Evolutionary conservation across 2,113 vertebrate genomes (phyloP).

Genomic region (Muntiacus reevesi): DNA sequence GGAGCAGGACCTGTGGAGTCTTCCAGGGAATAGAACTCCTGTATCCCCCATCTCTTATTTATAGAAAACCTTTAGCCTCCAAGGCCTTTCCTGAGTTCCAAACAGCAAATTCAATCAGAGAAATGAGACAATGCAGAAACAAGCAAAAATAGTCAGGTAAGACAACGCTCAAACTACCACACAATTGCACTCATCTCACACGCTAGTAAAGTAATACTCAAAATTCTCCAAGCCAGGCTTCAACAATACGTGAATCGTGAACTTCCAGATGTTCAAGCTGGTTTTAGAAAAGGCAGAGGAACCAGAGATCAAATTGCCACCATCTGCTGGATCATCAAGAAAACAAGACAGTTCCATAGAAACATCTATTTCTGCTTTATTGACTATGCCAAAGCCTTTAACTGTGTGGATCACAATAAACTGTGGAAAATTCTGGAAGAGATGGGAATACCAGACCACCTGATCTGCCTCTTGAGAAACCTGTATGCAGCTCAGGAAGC

Average conservation of each 20-base stretch:
- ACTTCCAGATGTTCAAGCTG: neutral
- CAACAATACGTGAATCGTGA: neutral
- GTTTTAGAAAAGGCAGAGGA: neutral
- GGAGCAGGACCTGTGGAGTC: neutral
- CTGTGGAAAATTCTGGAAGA: neutral
- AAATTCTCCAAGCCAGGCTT: neutral
- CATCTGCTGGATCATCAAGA: accelerated
- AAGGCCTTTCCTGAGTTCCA: neutral
- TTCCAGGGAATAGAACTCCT: neutral
- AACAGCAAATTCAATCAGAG: neutral
- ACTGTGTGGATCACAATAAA: neutral
- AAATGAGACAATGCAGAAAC: neutral
- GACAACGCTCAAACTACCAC: neutral
- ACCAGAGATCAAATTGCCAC: neutral
- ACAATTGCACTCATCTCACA: neutral
- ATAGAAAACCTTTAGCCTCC: neutral
- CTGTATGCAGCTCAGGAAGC: neutral
- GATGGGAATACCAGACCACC: neutral
- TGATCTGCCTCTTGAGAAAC: neutral
- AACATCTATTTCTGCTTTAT: neutral
- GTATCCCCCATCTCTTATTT: neutral
- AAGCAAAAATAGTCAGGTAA: neutral
- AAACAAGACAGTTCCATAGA: neutral
- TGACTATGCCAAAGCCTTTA: neutral
- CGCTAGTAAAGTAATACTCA: neutral